A percentile compares a stretch with the other conserved stretches of the same genome.
These are phyloP conservation scores for Siphamia tubifer DNA, from an alignment of 2,113 vertebrate species.

Conservation along the genomic window DNA sequence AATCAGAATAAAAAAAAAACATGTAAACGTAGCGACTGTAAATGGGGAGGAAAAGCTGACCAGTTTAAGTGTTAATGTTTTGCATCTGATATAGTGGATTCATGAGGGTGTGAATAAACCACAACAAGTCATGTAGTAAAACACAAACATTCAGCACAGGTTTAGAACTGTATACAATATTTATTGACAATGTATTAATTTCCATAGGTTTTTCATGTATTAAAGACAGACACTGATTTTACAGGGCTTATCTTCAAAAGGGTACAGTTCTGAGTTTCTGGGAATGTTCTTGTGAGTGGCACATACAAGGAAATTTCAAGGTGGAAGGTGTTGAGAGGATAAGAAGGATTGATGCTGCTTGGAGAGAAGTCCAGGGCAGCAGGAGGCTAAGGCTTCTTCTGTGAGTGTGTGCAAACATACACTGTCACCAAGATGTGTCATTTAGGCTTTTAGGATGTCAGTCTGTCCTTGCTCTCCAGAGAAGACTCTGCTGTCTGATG, in stretches of 20 bases:
- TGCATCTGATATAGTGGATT: no score
- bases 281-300: slow-evolving; percentile 60
- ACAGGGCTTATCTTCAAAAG: slow-evolving; percentile 50
- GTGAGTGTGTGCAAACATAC: slow-evolving; percentile 79
- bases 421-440: slow-evolving; percentile 58
- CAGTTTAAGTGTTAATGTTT: no score
- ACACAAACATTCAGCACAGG: slow-evolving; percentile 15
- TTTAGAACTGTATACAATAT: slow-evolving; percentile 75
- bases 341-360: slow-evolving; percentile 49
- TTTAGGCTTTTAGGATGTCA: slow-evolving; percentile 51
- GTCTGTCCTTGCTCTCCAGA: slow-evolving; percentile 25
- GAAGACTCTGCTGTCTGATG: slow-evolving; percentile 18
- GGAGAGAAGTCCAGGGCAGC: slow-evolving; percentile 61
- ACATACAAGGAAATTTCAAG: slow-evolving; percentile 50
- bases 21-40: no score
- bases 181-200: slow-evolving; percentile 73
- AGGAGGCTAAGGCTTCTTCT: slow-evolving; percentile 75
- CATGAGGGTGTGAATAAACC: no score
- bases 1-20: no score
- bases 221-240: slow-evolving; percentile 65
- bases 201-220: slow-evolving; percentile 54
- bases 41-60: no score
- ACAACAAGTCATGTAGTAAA: no score
- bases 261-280: slow-evolving; percentile 47
- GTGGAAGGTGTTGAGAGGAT: slow-evolving; percentile 32